Percentiles rank a stretch among this genome's conserved stretches.
Evolutionary conservation across 2,797 vertebrate genomes (phyloP).

Genomic region (Neopelma chrysocephalum): DNA sequence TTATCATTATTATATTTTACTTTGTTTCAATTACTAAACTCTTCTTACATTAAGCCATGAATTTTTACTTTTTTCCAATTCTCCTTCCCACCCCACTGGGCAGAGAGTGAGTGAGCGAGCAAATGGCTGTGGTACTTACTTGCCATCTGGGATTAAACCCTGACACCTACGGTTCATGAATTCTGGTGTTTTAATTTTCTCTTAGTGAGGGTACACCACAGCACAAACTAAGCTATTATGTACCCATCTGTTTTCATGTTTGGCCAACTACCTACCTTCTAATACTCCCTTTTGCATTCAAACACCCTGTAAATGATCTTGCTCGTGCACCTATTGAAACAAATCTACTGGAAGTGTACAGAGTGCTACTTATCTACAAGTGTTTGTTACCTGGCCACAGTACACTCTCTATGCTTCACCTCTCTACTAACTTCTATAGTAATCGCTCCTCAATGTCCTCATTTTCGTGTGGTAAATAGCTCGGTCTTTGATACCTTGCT

Average conservation of each 20-base stretch:
- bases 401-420: neutral
- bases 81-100: neutral
- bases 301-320: neutral
- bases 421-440: neutral
- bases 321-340: neutral
- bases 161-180: neutral
- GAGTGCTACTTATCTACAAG: neutral
- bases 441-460: rapidly evolving
- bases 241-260: neutral
- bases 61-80: neutral
- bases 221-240: neutral
- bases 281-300: neutral
- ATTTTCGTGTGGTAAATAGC: neutral
- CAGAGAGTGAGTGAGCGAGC: rapidly evolving
- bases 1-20: neutral
- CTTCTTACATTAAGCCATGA: neutral
- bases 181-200: neutral
- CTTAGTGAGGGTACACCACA: neutral
- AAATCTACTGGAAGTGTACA: neutral
- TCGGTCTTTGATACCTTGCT: neutral
- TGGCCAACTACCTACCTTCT: neutral
- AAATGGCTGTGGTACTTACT: neutral
- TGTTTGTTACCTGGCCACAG: neutral
- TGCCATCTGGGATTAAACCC: neutral
- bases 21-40: neutral